Conservation (phyloP, 2,797 vertebrate species). For the Heliangelus exortis region DNA sequence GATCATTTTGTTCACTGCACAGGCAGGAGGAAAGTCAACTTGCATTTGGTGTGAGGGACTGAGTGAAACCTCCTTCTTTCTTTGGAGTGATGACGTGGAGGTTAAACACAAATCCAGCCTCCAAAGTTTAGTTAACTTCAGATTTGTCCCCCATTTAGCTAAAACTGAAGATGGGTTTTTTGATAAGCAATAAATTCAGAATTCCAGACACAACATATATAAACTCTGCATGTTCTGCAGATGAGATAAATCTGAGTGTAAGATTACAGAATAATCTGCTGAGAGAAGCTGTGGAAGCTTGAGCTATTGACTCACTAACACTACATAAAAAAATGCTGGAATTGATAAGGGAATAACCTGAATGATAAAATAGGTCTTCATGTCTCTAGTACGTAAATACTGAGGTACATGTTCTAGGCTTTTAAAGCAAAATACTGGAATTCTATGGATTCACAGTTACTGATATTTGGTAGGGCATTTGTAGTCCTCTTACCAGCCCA, state of each 20-base stretch:
- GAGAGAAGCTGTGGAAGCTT: background rate
- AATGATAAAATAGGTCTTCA: background rate
- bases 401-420: accelerated
- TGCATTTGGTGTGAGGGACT: background rate
- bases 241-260: background rate
- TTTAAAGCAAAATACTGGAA: background rate
- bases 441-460: background rate
- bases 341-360: background rate
- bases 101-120: background rate
- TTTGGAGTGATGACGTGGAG: background rate
- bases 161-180: background rate
- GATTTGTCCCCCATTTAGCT: background rate
- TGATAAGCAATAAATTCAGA: background rate
- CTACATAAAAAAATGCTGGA: background rate
- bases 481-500: background rate
- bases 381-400: background rate
- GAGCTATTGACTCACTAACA: background rate
- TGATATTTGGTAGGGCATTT: background rate
- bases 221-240: background rate
- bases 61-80: background rate
- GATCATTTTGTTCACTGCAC: background rate
- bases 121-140: background rate
- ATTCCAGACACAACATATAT: background rate
- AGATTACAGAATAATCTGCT: background rate
- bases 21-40: background rate